A percentile compares a stretch with the other conserved stretches of the same genome.
Evolutionary conservation across 2,113 vertebrate species (phyloP).

Genomic region (Colaptes auratus): DNA sequence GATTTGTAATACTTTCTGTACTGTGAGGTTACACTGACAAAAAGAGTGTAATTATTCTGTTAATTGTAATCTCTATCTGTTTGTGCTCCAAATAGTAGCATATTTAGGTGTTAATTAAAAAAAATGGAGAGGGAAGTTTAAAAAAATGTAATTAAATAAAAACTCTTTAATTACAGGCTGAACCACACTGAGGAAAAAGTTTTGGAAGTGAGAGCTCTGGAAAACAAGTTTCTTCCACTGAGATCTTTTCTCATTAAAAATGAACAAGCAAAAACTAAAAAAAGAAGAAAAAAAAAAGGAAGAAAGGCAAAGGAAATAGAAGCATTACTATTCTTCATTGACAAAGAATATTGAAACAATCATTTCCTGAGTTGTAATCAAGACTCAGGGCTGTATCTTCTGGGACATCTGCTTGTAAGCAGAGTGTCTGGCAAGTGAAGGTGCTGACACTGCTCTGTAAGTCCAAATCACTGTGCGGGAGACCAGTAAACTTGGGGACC

Average conservation of each 20-base stretch:
- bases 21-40: slow-evolving; percentile 82
- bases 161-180: slow-evolving; percentile 34
- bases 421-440: background rate
- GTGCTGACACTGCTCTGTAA: background rate
- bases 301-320: background rate
- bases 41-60: slow-evolving; percentile 83
- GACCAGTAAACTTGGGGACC: background rate
- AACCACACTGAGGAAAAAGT: slow-evolving; percentile 37
- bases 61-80: slow-evolving; percentile 85
- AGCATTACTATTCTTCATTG: background rate
- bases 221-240: slow-evolving; percentile 32
- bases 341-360: background rate
- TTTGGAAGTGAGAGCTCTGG: slow-evolving; percentile 48
- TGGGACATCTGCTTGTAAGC: background rate
- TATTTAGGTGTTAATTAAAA: slow-evolving; percentile 80
- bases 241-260: background rate
- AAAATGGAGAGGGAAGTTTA: slow-evolving; percentile 74
- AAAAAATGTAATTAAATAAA: slow-evolving; percentile 77
- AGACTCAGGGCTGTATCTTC: background rate
- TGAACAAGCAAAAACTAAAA: background rate
- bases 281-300: background rate
- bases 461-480: background rate
- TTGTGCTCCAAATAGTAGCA: slow-evolving; percentile 80
- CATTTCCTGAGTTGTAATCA: background rate
- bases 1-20: slow-evolving; percentile 87